Percentiles rank a stretch among this genome's conserved stretches.
phyloP scores from a whole-genome alignment of 2,888 invertebrate genomes.

The Trichacis sp. region DNA sequence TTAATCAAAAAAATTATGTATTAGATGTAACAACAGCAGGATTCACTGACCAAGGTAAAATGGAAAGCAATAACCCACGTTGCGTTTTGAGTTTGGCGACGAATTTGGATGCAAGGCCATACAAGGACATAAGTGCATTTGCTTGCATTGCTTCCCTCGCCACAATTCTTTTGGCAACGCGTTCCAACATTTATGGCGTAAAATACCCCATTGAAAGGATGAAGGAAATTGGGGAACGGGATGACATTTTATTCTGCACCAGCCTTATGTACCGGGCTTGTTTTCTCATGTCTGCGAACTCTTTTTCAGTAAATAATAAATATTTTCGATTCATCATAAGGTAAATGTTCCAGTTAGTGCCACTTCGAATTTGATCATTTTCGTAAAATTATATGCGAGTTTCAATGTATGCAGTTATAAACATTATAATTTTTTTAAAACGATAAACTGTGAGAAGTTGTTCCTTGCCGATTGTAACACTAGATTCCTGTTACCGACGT shows the following conservation, averaged over 20 bases:
- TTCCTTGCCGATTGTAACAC: too few relatives aligned
- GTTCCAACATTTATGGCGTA: slow-evolving; percentile 57
- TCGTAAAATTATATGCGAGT: too few relatives aligned
- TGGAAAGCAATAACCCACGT: slow-evolving; percentile 55
- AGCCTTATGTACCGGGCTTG: slow-evolving; percentile 62
- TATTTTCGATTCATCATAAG: too few relatives aligned
- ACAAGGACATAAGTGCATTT: slow-evolving; percentile 63
- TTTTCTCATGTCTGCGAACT: slow-evolving; percentile 65
- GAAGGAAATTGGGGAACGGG: slow-evolving; percentile 47
- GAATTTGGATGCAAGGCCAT: slow-evolving; percentile 60
- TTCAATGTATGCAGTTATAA: too few relatives aligned
- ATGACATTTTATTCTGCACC: slow-evolving; percentile 58
- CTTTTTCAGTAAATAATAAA: slow-evolving; percentile 66
- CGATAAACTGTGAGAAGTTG: too few relatives aligned
- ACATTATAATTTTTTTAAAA: too few relatives aligned
- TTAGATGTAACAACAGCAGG: slow-evolving; percentile 64
- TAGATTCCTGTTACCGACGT: too few relatives aligned
- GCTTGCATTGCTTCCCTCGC: slow-evolving; percentile 63
- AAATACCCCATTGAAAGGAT: slow-evolving; percentile 54
- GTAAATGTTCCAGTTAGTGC: too few relatives aligned
- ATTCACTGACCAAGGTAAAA: slow-evolving; percentile 57
- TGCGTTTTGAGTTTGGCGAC: slow-evolving; percentile 63
- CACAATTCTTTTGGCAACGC: slow-evolving; percentile 59
- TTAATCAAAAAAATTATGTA: too few relatives aligned
- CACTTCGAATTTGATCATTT: too few relatives aligned